Conservation (phyloP, 2,113 vertebrate species). For the Eulacestoma nigropectus region DNA sequence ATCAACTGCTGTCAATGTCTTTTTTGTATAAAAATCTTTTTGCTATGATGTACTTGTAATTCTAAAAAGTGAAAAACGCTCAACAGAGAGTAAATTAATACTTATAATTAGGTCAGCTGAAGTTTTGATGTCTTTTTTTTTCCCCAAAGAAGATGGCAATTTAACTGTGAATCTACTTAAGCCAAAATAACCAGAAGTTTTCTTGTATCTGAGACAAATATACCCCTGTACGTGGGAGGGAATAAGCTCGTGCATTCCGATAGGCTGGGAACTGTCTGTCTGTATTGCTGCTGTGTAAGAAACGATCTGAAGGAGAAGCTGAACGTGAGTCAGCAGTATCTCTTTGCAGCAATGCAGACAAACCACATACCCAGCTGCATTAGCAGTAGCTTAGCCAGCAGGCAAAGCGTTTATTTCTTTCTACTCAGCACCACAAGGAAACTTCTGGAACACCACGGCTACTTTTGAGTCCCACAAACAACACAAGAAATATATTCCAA, state of each 20-base stretch:
- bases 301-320: background rate
- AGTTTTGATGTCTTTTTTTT: background rate
- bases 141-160: background rate
- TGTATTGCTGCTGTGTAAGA: background rate
- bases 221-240: background rate
- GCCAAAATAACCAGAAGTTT: background rate
- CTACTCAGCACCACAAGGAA: background rate
- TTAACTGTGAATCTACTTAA: background rate
- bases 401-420: background rate
- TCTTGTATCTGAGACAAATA: background rate
- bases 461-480: background rate
- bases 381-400: background rate
- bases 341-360: slow-evolving; percentile 15
- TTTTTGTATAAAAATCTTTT: background rate
- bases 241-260: background rate
- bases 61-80: background rate
- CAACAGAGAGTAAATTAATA: background rate
- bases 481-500: background rate
- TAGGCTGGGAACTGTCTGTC: background rate
- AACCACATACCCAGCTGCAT: background rate
- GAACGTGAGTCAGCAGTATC: slow-evolving; percentile 15
- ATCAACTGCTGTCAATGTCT: background rate
- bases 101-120: background rate
- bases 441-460: background rate
- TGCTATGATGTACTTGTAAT: background rate